These are phyloP conservation scores for Troglohyphantes excavatus DNA, from an alignment of 2,888 invertebrate genomes.

Conservation along the genomic window DNA sequence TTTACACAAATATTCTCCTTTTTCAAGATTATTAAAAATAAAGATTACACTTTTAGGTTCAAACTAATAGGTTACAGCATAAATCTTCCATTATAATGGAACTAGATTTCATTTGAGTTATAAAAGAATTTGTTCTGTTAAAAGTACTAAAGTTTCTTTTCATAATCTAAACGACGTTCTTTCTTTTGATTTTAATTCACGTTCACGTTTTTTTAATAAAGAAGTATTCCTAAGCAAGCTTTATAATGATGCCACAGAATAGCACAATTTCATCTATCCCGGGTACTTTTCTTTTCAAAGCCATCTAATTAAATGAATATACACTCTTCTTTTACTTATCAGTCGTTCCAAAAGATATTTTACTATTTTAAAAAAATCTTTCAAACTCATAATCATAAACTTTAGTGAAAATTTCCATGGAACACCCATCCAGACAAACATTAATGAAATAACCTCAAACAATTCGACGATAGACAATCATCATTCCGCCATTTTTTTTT, in stretches of 20 bases:
- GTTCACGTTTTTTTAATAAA: too few species aligned
- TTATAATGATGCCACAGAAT: neutral
- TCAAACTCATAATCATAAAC: conserved; percentile 36
- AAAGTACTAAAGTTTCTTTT: too few species aligned
- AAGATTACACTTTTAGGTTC: too few species aligned
- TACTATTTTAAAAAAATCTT: neutral
- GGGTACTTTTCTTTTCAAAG: neutral
- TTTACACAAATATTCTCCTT: too few species aligned
- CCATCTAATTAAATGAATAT: conserved; percentile 36
- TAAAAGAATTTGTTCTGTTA: too few species aligned
- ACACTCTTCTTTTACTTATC: neutral
- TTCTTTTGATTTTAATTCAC: too few species aligned
- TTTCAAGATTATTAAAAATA: too few species aligned
- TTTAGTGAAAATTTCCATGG: conserved; percentile 1
- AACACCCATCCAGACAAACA: conserved; percentile 1
- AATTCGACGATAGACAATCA: conserved; percentile 18
- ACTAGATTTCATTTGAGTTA: too few species aligned
- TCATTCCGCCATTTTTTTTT: conserved; percentile 18
- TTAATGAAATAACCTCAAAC: conserved; percentile 48
- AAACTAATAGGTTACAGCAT: too few species aligned
- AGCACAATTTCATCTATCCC: neutral
- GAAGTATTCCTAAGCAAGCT: too few species aligned
- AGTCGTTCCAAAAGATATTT: neutral
- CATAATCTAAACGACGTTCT: too few species aligned
- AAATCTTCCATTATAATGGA: too few species aligned